Evolutionary conservation across 2,797 vertebrate species (phyloP).

Genomic region (Sus cebifrons): DNA sequence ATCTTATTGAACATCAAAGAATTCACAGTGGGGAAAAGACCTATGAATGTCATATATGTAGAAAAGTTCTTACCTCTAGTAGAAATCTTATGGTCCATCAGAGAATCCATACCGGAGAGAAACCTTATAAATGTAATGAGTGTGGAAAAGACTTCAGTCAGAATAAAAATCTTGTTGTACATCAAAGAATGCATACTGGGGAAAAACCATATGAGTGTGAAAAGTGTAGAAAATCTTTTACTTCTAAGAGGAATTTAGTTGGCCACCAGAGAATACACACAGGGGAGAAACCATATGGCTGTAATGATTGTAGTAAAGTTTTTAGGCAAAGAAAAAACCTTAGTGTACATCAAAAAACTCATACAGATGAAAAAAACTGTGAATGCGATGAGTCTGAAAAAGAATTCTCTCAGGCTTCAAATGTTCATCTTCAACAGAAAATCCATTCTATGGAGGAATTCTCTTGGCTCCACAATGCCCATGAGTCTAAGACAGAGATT

Average conservation of each 20-base stretch:
- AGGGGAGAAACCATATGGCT: constrained; percentile 82
- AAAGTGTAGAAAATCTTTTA: constrained; percentile 83
- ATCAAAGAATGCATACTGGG: constrained; percentile 83
- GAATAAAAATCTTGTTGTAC: constrained; percentile 83
- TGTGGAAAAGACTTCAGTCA: constrained; percentile 84
- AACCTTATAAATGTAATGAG: constrained; percentile 80
- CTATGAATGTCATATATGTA: constrained; percentile 81
- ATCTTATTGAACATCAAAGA: constrained; percentile 81
- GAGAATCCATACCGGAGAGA: constrained; percentile 83
- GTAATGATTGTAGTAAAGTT: constrained; percentile 80
- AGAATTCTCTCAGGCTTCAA: constrained; percentile 56
- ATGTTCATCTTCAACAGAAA: constrained; percentile 70
- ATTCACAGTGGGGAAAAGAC: constrained; percentile 84
- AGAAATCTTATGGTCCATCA: constrained; percentile 83
- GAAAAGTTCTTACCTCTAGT: constrained; percentile 80
- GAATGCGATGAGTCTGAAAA: constrained; percentile 75
- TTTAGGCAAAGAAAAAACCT: constrained; percentile 84
- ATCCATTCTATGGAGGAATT: constrained; percentile 46
- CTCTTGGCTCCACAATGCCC: constrained; percentile 70
- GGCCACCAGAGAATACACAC: constrained; percentile 86
- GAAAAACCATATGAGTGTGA: constrained; percentile 84
- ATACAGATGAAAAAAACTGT: constrained; percentile 79
- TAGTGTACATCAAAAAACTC: constrained; percentile 79
- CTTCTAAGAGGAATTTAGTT: constrained; percentile 83
- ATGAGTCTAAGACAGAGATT: constrained; percentile 62